Evolutionary conservation across 2,888 invertebrate species (phyloP).

Genomic region (Callosobruchus maculatus): DNA sequence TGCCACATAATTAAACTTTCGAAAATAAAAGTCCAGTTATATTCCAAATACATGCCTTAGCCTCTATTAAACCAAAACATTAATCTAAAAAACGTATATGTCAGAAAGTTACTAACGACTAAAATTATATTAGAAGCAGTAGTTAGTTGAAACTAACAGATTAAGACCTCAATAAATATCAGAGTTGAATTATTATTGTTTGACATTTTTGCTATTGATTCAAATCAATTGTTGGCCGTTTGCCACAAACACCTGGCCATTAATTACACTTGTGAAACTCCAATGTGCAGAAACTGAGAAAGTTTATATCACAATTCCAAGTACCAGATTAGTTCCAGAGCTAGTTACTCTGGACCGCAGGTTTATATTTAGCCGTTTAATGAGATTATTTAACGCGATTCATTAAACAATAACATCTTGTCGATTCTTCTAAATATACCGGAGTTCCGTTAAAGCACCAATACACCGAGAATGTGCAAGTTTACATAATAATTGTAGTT

Average conservation of each 20-base stretch:
- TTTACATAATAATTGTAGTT: neutral
- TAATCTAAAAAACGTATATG: neutral
- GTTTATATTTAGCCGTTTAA: neutral
- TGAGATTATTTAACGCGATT: neutral
- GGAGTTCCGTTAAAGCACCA: neutral
- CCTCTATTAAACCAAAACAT: neutral
- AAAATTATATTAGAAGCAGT: neutral
- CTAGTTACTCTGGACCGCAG: neutral
- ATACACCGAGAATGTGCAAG: neutral
- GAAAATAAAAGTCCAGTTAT: no score
- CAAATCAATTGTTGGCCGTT: neutral
- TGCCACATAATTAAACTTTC: no score
- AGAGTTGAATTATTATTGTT: neutral
- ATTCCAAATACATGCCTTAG: neutral
- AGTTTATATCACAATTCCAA: neutral
- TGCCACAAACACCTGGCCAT: neutral
- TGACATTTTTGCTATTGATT: neutral
- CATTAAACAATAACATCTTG: neutral
- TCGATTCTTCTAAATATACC: neutral
- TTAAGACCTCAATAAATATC: neutral
- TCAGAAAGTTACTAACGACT: neutral
- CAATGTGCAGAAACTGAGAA: neutral
- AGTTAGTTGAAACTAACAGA: neutral
- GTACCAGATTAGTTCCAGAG: neutral
- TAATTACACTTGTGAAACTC: no score